Percentiles rank a stretch among this genome's conserved stretches.
Evolutionary conservation across 2,113 vertebrate species (phyloP).

Genomic region (Anhinga anhinga): DNA sequence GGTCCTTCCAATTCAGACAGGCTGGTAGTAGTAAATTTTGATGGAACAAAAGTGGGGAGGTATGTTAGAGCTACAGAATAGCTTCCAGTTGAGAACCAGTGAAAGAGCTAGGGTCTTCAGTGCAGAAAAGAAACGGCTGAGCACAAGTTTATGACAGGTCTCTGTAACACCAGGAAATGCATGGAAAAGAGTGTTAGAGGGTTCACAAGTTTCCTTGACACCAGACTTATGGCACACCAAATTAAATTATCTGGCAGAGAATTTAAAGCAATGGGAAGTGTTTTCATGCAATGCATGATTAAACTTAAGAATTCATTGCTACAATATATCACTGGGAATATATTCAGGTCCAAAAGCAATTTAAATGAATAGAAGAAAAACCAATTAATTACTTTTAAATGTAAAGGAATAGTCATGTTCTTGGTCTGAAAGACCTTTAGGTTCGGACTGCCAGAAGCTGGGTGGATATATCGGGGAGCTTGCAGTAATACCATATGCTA

Average conservation of each 20-base stretch:
- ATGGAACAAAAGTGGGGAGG: neutral
- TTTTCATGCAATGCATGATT: neutral
- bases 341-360: neutral
- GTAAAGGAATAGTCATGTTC: neutral
- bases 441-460: neutral
- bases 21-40: neutral
- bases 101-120: neutral
- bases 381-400: neutral
- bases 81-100: neutral
- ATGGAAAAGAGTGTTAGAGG: neutral
- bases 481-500: neutral
- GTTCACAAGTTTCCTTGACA: neutral
- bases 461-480: neutral
- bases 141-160: neutral
- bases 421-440: neutral
- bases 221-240: neutral
- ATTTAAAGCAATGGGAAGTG: neutral
- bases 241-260: constrained; percentile 15
- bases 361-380: neutral
- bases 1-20: neutral
- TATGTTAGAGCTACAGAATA: neutral
- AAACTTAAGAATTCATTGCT: neutral
- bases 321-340: neutral
- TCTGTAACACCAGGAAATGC: neutral
- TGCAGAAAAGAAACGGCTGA: neutral